phyloP scores from a whole-genome alignment of 2,797 vertebrate species.

The Lateolabrax maculatus region DNA sequence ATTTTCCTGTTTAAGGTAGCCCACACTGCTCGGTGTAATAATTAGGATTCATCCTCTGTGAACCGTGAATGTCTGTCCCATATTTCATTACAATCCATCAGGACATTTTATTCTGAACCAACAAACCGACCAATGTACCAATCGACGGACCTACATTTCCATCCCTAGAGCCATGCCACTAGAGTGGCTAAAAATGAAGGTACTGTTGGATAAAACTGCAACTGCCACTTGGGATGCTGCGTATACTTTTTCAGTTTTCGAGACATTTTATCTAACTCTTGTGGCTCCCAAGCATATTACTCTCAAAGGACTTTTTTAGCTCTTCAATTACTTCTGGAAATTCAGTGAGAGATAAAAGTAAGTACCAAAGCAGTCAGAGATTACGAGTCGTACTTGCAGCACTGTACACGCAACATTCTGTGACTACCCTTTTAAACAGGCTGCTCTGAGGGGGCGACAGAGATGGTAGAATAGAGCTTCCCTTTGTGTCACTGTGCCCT shows the following conservation, averaged over 20 bases:
- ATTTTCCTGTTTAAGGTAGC: background rate
- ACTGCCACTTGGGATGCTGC: slow-evolving; percentile 37
- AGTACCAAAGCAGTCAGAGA: slow-evolving; percentile 59
- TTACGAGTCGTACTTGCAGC: slow-evolving; percentile 47
- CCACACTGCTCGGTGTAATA: background rate
- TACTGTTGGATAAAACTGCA: slow-evolving; percentile 39
- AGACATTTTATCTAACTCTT: slow-evolving; percentile 67
- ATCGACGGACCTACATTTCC: background rate
- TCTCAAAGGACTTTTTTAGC: slow-evolving; percentile 54
- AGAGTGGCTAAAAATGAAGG: slow-evolving; percentile 1
- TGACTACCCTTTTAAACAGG: slow-evolving; percentile 55
- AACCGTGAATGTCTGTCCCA: background rate
- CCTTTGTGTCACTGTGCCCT: slow-evolving; percentile 65
- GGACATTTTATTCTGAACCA: slow-evolving; percentile 22
- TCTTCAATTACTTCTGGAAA: slow-evolving; percentile 67
- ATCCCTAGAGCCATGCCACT: background rate
- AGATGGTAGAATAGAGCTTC: slow-evolving; percentile 51
- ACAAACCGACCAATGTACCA: background rate
- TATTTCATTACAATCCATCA: background rate
- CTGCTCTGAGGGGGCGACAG: slow-evolving; percentile 52
- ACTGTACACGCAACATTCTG: background rate
- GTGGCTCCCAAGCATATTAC: slow-evolving; percentile 46
- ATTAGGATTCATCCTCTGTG: slow-evolving; percentile 4
- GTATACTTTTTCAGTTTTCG: slow-evolving; percentile 54
- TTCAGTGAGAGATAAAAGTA: slow-evolving; percentile 66